Evolutionary conservation across 2,888 invertebrate species (phyloP), one percentile per base, ranked within the genome.

Genomic region (Cyrtodaria siliqua): DNA sequence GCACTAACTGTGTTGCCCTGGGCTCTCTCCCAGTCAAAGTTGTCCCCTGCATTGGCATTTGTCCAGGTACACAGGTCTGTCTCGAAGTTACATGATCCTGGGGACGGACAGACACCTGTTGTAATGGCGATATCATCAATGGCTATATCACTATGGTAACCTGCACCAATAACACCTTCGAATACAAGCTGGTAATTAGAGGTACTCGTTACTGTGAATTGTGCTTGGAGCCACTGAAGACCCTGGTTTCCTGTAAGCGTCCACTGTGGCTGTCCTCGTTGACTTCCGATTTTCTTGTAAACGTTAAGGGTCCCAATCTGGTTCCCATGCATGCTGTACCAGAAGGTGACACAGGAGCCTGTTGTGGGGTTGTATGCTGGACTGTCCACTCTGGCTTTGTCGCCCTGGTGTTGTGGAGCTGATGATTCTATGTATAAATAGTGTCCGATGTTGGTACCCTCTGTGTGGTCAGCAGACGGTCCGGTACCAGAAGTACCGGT

Each of bases 61-160:
- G 77, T 84, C 89, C 92, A 90, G 6, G 87, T 81, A 63, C 91
- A 90, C 4, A 88, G 44, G 23, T 87, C 89, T 8, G 79, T 83
- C 80, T 93, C 93, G 83, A 93, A 93, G 80, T 91, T 86, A 84
- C 93, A 93, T 27, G 82, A 83, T 1, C 89, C 89, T 20, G 81
- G 79, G 16, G 79, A 78, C 29, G 85, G 79, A 67, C 90, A 91
- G 3, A 62, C 69, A 16, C 88, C 86, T 40, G 69, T 24, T 40
- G 55, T 52, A 16, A 88, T 52, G 12, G 55, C 53, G n/a, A 93
- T 84, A 71, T 93, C 92, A 83, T 93, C 92, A 55, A 93, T 86
- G 23, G 91, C 91, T 60, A 92, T 90, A 66, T 88, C 87, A 38
- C 89, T 82, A 6, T 61, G 59, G 64, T 74, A 83, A 18, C 89